Percentiles rank a stretch among this genome's conserved stretches.
Evolutionary conservation across 2,113 vertebrate genomes (phyloP).

Genomic region (Sceloporus undulatus): DNA sequence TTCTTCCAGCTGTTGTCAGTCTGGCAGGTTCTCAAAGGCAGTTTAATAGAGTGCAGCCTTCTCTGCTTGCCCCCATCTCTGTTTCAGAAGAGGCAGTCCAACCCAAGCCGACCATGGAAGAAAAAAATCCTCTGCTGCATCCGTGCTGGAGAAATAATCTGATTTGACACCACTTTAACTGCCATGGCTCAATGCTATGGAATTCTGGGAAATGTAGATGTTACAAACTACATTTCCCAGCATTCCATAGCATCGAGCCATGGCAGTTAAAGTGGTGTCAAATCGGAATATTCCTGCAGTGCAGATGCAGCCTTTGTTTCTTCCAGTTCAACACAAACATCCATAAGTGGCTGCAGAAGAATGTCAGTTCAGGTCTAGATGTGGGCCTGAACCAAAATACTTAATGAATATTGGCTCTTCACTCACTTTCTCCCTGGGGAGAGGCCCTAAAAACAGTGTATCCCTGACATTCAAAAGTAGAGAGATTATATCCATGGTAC

Average conservation of each 20-base stretch:
- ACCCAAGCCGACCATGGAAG: slow-evolving; percentile 63
- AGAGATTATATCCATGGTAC: neutral
- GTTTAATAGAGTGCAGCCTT: slow-evolving; percentile 73
- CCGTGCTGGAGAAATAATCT: no score
- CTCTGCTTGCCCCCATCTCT: slow-evolving; percentile 57
- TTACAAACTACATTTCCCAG: no score
- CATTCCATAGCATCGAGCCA: no score
- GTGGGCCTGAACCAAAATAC: neutral
- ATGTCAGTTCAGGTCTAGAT: neutral
- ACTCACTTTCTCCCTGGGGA: neutral
- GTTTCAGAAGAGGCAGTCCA: slow-evolving; percentile 37
- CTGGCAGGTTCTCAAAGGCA: slow-evolving; percentile 77
- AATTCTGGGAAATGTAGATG: no score
- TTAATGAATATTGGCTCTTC: neutral
- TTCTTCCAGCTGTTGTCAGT: slow-evolving; percentile 76
- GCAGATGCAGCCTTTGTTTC: neutral
- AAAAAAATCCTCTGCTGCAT: slow-evolving; percentile 43
- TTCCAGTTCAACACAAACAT: neutral
- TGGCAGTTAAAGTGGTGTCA: no score
- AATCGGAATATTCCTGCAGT: no score
- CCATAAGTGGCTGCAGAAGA: no score
- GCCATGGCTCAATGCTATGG: neutral
- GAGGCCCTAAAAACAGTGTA: neutral
- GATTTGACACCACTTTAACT: no score
- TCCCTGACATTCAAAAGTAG: neutral